Base-by-base conservation (phyloP, 2,888 invertebrate genomes). In the Slavum lentiscoides region DNA sequence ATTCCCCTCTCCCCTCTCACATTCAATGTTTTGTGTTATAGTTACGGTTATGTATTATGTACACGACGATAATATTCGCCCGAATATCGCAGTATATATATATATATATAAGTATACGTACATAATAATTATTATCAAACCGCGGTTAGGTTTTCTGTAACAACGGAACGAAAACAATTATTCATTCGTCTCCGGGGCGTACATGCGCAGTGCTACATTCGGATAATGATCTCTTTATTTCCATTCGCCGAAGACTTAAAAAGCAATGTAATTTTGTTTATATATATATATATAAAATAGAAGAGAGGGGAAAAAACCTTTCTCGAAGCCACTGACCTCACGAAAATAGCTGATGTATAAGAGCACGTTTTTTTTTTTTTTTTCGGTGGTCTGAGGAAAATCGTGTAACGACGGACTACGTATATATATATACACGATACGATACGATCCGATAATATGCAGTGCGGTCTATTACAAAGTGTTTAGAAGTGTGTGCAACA, bases 321-420 rank as follows among this genome's bases (percentile, higher is more conserved):
- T 69, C 77, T 69, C 37, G 80, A 37, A 70, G 80, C 80, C 80
- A 80, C 80, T 80, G 80, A 80, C 80, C 80, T 80, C 80, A 64
- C 70, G 80, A 80, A 80, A 77, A 76, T 39, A 76, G 37, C 61
- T 7, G 23, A 23, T 53, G 7, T 23, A 23, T 23, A 13, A 23
- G 39, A 69, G 62, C 80, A 72, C 80, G 80, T 72, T 70, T 72
- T 80, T 70, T 76, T 68, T 58, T 53, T 43, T 58, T 53, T 43
- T 17, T 43, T 43, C 7, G 7, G 7, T 49, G 67, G 55, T 43
- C 43, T 15, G 67, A 68, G 43, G 58, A 67, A 67, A 59, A 67
- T 75, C 75, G 23, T 59, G 43, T 59, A 75, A 66, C 58, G 67
- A 67, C 23, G 3, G 49, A 3, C 1, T 49, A 43, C 43, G 43